phyloP scores from a whole-genome alignment of 2,113 vertebrate species.

The Picathartes gymnocephalus region DNA sequence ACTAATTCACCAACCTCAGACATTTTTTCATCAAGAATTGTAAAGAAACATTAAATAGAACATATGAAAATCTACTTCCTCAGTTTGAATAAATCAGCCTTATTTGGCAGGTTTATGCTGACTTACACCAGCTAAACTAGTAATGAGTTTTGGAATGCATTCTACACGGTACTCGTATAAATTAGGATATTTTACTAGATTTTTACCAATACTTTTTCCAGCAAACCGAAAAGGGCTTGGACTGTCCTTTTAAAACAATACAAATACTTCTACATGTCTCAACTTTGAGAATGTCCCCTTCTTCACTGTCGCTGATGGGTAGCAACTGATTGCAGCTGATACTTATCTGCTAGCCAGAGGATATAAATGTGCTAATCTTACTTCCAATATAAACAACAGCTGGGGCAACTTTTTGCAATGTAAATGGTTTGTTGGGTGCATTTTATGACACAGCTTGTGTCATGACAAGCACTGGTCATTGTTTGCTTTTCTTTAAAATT shows the following conservation, averaged over 20 bases:
- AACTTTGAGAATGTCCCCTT: not conserved
- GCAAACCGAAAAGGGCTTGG: not conserved
- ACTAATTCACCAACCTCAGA: not conserved
- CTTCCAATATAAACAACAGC: conserved; percentile 36
- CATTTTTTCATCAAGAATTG: not conserved
- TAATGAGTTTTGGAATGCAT: not conserved
- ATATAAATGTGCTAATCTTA: conserved; percentile 45
- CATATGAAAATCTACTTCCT: not conserved
- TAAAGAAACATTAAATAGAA: not conserved
- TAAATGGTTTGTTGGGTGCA: conserved; percentile 24
- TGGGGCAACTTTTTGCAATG: conserved; percentile 51
- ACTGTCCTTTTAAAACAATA: not conserved
- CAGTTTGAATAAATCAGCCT: not conserved
- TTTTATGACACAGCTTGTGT: conserved; percentile 49
- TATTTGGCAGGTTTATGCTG: not conserved
- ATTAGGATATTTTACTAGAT: not conserved
- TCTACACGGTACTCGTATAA: not conserved
- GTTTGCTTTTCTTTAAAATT: conserved; percentile 53
- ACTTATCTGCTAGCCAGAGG: conserved; percentile 55
- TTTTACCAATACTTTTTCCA: not conserved
- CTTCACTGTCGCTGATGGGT: not conserved
- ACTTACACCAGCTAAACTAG: not conserved
- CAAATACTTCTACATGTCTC: not conserved
- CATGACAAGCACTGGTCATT: conserved; percentile 10
- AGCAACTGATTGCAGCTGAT: conserved; percentile 14